phyloP scores from a whole-genome alignment of 2,888 invertebrate genomes.

The Nesidiocoris tenuis region DNA sequence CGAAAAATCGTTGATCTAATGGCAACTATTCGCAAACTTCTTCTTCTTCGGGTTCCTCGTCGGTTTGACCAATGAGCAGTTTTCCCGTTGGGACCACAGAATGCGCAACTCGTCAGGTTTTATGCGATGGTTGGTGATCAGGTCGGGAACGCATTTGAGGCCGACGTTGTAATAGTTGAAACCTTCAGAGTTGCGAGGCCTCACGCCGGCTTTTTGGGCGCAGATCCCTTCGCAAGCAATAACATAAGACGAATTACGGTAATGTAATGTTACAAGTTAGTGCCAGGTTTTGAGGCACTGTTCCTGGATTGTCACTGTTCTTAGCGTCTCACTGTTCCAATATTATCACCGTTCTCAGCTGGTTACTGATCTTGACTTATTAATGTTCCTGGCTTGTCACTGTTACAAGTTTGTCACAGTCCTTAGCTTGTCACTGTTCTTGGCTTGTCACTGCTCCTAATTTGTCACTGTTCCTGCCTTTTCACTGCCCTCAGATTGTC shows the following conservation, averaged over 20 bases:
- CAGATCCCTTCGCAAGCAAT: slow-evolving; percentile 59
- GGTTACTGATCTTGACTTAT: too few species aligned
- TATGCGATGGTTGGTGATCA: slow-evolving; percentile 62
- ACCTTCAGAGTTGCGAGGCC: slow-evolving; percentile 64
- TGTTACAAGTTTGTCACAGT: too few species aligned
- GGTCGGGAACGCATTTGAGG: slow-evolving; percentile 56
- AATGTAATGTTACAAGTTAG: too few species aligned
- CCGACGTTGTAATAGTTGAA: slow-evolving; percentile 62
- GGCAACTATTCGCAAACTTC: slow-evolving; percentile 23
- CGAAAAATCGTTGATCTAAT: too few species aligned
- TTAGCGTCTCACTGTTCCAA: too few species aligned
- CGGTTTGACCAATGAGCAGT: slow-evolving; percentile 51
- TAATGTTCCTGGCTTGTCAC: too few species aligned
- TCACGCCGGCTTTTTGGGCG: slow-evolving; percentile 61
- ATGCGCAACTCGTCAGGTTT: slow-evolving; percentile 53
- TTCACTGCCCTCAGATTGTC: too few species aligned
- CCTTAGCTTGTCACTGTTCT: too few species aligned
- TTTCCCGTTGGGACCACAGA: slow-evolving; percentile 52
- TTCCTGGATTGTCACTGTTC: too few species aligned
- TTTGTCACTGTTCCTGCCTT: background rate
- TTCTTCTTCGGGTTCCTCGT: slow-evolving; percentile 43
- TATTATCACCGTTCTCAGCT: too few species aligned
- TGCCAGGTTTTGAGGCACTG: too few species aligned
- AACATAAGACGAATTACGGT: too few species aligned
- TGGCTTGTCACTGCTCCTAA: background rate